Percentiles rank a stretch among this genome's conserved stretches.
Conservation (phyloP, 2,113 vertebrate genomes). For the Hemicordylus capensis region DNA sequence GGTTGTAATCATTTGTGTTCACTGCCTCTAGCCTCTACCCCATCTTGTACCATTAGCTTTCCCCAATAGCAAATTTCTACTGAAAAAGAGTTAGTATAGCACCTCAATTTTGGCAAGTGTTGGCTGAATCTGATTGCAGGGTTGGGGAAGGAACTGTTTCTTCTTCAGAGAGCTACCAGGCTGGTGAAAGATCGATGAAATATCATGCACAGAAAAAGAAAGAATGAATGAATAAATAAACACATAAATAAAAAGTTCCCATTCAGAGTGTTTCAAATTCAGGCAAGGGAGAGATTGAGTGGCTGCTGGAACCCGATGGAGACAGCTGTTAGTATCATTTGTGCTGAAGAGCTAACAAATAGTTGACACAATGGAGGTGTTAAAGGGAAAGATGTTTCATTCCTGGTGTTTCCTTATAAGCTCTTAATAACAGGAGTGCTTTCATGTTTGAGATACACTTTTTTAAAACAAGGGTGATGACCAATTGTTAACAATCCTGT, state of each 20-base stretch:
- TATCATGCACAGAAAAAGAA: too few species aligned
- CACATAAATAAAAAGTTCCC: too few species aligned
- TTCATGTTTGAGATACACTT: slow-evolving; percentile 20
- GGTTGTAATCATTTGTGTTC: background rate
- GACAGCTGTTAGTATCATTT: background rate
- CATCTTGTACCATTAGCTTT: background rate
- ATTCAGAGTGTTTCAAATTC: background rate
- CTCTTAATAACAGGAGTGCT: slow-evolving; percentile 22
- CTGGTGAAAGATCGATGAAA: background rate
- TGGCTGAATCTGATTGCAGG: background rate
- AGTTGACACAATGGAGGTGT: background rate
- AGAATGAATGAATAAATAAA: too few species aligned
- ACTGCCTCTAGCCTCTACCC: background rate
- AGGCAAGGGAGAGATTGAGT: background rate
- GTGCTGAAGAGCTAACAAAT: background rate
- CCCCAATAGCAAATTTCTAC: too few species aligned
- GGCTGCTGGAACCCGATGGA: background rate
- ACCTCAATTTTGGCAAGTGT: background rate
- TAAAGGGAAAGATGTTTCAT: slow-evolving; percentile 50
- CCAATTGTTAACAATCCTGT: slow-evolving; percentile 75
- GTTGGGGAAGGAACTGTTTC: background rate
- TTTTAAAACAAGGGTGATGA: slow-evolving; percentile 55
- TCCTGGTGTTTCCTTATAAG: slow-evolving; percentile 53
- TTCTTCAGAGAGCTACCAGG: background rate
- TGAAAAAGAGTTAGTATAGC: background rate